These are phyloP conservation scores for Dromococcyx pavoninus DNA, from an alignment of 2,797 vertebrate species.

Conservation along the genomic window DNA sequence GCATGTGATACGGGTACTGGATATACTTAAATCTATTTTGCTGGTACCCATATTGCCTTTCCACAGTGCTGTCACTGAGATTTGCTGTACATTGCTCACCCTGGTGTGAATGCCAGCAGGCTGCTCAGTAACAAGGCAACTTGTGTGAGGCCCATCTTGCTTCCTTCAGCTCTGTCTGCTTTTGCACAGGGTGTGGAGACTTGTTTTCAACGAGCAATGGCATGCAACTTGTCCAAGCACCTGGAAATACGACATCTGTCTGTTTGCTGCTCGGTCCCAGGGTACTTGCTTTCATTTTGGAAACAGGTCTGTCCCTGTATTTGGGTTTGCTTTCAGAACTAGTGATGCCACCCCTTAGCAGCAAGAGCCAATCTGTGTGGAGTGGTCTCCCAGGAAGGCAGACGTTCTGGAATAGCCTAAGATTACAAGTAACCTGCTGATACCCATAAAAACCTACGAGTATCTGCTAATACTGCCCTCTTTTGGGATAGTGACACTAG, in stretches of 20 bases:
- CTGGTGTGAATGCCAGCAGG: not conserved
- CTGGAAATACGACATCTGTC: not conserved
- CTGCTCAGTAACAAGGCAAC: not conserved
- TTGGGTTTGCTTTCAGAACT: not conserved
- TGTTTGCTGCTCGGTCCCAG: not conserved
- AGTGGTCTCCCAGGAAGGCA: not conserved
- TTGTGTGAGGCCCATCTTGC: not conserved
- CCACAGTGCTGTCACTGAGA: not conserved
- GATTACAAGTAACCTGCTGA: not conserved
- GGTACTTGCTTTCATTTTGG: not conserved
- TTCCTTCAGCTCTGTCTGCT: not conserved
- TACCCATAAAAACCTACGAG: not conserved
- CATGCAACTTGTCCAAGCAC: not conserved
- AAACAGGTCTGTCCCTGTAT: not conserved
- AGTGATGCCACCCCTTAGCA: not conserved
- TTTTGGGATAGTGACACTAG: not conserved
- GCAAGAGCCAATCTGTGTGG: fast-evolving
- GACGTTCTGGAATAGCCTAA: not conserved
- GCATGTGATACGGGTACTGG: not conserved
- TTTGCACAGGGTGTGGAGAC: not conserved
- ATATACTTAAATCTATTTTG: not conserved
- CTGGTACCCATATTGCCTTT: not conserved
- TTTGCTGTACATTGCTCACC: not conserved
- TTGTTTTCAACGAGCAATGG: not conserved
- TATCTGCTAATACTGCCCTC: not conserved